Base-by-base conservation (phyloP, 1,140 invertebrate species). In the Gryllus bimaculatus region DNA sequence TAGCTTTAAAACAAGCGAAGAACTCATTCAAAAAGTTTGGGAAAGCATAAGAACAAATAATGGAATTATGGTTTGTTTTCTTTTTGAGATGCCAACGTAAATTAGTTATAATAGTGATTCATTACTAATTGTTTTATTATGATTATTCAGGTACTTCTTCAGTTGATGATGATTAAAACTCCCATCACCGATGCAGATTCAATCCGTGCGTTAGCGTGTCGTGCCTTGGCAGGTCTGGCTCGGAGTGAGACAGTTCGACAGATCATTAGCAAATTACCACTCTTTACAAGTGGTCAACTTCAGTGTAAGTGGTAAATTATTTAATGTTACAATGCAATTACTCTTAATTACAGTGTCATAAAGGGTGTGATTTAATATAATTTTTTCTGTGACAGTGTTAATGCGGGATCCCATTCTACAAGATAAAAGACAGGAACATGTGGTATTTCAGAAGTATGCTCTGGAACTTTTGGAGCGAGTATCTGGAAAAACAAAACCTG, bases 141-240 rank as follows among this genome's bases (percentile, higher is more conserved):
- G 47, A 8, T 47, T 77, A 3, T 77, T 77, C 81, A 91, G 90
- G 90, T 93, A 73, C 84, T 95, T 26, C 84, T 95, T 2, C 92
- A 92, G 81, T 87, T 98, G 66, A 93, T 99, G 90, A 92, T 93
- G 85, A 92, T 95, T 8, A 98, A 98, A 88, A 93, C 93, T 12
- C 97, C 98, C 0, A 95, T 99, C 39, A 98, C 96, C 2, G 97
- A 99, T 89, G 98, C 97, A 7, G 98, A 99, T 87, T 93, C 92
- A 74, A 94, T 99, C 82, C 88, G 97, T 66, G 94, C 95, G 7
- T 87, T 99, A 82, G 95, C 97, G 5, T 98, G 97, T 84, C 90
- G 95, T 82, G 96, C 96, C 7, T 88, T 99, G 20, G 94, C 95
- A 78, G 98, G 97, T 5, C 87, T 99, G 48, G 95, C 97, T 7